phyloP scores from a whole-genome alignment of 2,113 vertebrate genomes.

The Phyllopteryx taeniolatus region DNA sequence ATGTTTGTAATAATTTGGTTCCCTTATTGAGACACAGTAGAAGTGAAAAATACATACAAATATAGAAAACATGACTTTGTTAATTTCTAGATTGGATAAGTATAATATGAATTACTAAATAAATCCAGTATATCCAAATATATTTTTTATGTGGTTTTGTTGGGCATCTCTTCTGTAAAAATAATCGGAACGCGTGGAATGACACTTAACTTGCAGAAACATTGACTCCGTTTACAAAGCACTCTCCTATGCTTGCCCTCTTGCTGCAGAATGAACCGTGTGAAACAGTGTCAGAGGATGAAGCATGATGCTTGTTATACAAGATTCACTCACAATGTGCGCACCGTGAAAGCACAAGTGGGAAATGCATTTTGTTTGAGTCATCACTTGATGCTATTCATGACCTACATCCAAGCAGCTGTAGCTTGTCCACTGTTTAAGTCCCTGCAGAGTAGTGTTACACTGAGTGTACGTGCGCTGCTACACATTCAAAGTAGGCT shows the following conservation, averaged over 20 bases:
- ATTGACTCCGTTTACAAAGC: too few species aligned
- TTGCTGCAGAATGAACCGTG: conserved; percentile 4
- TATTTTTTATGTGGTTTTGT: too few species aligned
- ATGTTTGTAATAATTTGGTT: too few species aligned
- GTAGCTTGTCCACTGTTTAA: conserved; percentile 18
- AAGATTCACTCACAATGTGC: not conserved
- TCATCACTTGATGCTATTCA: conserved; percentile 47
- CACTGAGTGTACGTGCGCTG: conserved; percentile 36
- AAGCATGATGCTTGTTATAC: not conserved
- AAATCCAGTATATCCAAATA: too few species aligned
- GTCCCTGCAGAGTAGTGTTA: conserved; percentile 27
- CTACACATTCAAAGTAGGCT: not conserved
- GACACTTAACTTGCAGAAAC: too few species aligned
- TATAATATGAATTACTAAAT: too few species aligned
- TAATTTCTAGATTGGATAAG: too few species aligned
- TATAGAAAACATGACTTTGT: too few species aligned
- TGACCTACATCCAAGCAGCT: conserved; percentile 58
- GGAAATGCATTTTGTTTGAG: conserved; percentile 36
- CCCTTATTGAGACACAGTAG: too few species aligned
- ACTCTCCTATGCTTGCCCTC: not conserved
- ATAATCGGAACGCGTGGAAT: too few species aligned
- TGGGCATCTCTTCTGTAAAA: too few species aligned
- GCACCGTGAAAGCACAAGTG: conserved; percentile 14
- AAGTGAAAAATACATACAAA: too few species aligned
- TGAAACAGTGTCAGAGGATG: not conserved